Evolutionary conservation across 2,113 vertebrate species (phyloP).

Genomic region (Tachysurus fulvidraco): DNA sequence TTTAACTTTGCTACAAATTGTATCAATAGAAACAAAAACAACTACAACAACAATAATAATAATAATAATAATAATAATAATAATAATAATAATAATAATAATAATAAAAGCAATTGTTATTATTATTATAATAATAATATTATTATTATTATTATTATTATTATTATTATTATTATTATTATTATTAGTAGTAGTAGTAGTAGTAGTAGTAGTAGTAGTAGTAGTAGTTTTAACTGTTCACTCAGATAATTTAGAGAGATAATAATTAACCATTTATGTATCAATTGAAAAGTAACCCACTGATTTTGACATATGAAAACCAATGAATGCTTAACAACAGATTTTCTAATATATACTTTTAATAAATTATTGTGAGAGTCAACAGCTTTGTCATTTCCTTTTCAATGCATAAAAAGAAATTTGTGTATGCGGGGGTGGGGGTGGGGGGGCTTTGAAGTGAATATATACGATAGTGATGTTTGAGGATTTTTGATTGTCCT

Average conservation of each 20-base stretch:
- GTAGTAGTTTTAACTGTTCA: not conserved
- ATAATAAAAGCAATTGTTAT: not conserved
- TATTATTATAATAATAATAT: too few species aligned
- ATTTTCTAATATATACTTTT: not conserved
- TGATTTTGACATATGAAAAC: not conserved
- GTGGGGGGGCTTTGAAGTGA: conserved; percentile 31
- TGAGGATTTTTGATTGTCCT: conserved; percentile 31
- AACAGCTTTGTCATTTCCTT: not conserved
- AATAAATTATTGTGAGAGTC: not conserved
- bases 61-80: not conserved
- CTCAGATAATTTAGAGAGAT: not conserved
- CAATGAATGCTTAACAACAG: not conserved
- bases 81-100: not conserved
- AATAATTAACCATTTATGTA: not conserved
- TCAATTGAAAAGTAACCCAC: not conserved
- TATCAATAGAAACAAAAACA: not conserved
- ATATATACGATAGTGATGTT: conserved; percentile 67
- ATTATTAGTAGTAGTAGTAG: not conserved
- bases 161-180: not conserved
- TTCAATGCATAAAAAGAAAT: not conserved
- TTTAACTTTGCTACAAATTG: not conserved
- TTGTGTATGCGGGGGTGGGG: conserved; percentile 1
- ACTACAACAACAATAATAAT: too few species aligned
- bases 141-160: not conserved
- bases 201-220: not conserved